A percentile compares a stretch with the other conserved stretches of the same genome.
Evolutionary conservation across 2,113 vertebrate species (phyloP).

Genomic region (Garra rufa): DNA sequence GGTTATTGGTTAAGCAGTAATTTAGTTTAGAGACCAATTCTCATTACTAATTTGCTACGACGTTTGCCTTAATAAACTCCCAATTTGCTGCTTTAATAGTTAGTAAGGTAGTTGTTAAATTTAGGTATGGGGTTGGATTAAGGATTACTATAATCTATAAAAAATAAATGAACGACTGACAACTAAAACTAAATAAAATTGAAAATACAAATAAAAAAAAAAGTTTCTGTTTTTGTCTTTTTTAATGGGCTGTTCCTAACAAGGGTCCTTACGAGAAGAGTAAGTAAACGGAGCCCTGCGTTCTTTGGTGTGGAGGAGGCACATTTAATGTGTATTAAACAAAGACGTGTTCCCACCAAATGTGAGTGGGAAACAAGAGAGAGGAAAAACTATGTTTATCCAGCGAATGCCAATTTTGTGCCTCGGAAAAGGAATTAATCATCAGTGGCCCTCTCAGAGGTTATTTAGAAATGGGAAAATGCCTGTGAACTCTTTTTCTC

Average conservation of each 20-base stretch:
- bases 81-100: too few species aligned
- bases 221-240: neutral
- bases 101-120: too few species aligned
- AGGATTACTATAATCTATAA: neutral
- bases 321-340: constrained; percentile 35
- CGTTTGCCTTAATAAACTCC: too few species aligned
- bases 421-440: constrained; percentile 58
- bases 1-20: too few species aligned
- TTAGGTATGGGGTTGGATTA: too few species aligned
- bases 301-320: constrained; percentile 24
- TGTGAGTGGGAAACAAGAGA: constrained; percentile 10
- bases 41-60: too few species aligned
- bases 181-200: neutral
- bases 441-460: constrained; percentile 27
- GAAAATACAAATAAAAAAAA: neutral
- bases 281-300: neutral
- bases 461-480: constrained; percentile 47
- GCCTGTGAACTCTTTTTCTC: constrained; percentile 20
- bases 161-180: neutral
- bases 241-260: neutral
- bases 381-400: constrained; percentile 55
- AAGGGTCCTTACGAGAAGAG: constrained; percentile 1
- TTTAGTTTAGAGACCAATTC: too few species aligned
- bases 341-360: constrained; percentile 38
- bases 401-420: constrained; percentile 59